These are phyloP conservation scores for Lateolabrax maculatus DNA, from an alignment of 2,797 vertebrate genomes.

Conservation along the genomic window DNA sequence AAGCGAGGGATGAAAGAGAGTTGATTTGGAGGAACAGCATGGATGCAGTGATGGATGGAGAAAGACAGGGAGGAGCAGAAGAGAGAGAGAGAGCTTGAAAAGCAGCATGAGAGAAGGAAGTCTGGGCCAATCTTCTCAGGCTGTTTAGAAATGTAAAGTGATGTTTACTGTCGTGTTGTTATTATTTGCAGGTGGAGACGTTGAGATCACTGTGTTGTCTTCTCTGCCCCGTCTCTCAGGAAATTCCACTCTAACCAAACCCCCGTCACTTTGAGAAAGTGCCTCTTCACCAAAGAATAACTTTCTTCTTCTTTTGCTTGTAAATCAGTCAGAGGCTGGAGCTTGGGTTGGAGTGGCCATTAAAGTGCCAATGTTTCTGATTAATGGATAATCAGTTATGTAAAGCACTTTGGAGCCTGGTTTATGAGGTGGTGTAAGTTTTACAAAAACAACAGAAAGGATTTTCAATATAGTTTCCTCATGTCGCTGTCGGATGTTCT, in stretches of 20 bases:
- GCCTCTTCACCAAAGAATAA: slow-evolving; percentile 58
- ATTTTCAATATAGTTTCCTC: slow-evolving; percentile 49
- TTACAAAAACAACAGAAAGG: slow-evolving; percentile 50
- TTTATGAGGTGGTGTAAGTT: slow-evolving; percentile 59
- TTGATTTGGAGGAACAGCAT: slow-evolving; percentile 10
- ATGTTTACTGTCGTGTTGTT: slow-evolving; percentile 69
- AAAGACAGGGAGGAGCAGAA: background rate
- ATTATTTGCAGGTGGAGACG: slow-evolving; percentile 75
- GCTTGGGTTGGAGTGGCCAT: slow-evolving; percentile 38
- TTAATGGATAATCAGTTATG: slow-evolving; percentile 52
- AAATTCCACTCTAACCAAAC: slow-evolving; percentile 40
- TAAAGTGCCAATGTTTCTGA: slow-evolving; percentile 57
- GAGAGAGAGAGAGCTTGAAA: slow-evolving; percentile 21
- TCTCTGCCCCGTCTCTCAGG: slow-evolving; percentile 25
- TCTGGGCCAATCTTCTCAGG: slow-evolving; percentile 38
- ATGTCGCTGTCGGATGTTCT: slow-evolving; percentile 33
- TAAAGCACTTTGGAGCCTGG: slow-evolving; percentile 35
- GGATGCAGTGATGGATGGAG: slow-evolving; percentile 29
- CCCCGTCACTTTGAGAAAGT: slow-evolving; percentile 44
- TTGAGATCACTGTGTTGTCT: slow-evolving; percentile 51
- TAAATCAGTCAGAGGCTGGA: slow-evolving; percentile 65
- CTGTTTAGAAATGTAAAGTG: slow-evolving; percentile 65
- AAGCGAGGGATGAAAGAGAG: slow-evolving; percentile 51
- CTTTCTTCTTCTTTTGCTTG: slow-evolving; percentile 47
- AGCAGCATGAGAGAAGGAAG: slow-evolving; percentile 32